Evolutionary conservation across 2,113 vertebrate species (phyloP).

Genomic region (Sander vitreus): DNA sequence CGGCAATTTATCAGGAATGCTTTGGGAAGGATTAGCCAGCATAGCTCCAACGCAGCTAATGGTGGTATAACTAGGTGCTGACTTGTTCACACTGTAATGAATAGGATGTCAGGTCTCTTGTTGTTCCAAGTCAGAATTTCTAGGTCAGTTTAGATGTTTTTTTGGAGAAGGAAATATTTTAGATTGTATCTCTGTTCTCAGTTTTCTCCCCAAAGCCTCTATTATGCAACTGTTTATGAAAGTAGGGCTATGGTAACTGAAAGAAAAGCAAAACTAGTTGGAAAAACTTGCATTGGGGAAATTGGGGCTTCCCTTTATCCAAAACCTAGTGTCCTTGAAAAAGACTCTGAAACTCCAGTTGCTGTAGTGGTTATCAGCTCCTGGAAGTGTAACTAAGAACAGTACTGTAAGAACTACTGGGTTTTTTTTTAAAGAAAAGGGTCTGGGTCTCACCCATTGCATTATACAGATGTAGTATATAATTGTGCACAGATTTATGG

Average conservation of each 20-base stretch:
- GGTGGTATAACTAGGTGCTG: conserved; percentile 55
- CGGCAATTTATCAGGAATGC: conserved; percentile 55
- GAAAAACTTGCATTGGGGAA: not conserved
- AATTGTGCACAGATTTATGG: not conserved
- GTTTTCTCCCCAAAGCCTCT: conserved; percentile 46
- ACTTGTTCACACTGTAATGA: conserved; percentile 46
- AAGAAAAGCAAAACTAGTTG: conserved; percentile 1
- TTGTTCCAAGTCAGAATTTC: conserved; percentile 43
- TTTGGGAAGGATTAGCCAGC: conserved; percentile 54
- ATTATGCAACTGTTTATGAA: conserved; percentile 51
- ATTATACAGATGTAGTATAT: not conserved
- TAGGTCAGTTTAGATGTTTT: conserved; percentile 36
- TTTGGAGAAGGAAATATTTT: conserved; percentile 21
- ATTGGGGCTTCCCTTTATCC: not conserved
- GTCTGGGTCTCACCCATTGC: no score
- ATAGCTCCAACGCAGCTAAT: conserved; percentile 32
- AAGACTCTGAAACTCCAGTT: no score
- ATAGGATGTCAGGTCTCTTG: conserved; percentile 3
- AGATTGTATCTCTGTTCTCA: conserved; percentile 37
- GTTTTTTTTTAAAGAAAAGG: not conserved
- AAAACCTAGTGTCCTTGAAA: no score
- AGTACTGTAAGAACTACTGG: no score
- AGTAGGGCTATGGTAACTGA: conserved; percentile 45
- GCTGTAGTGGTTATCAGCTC: no score
- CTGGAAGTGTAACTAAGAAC: no score